Conservation (phyloP, 2,797 vertebrate genomes). For the Zonotrichia albicollis region DNA sequence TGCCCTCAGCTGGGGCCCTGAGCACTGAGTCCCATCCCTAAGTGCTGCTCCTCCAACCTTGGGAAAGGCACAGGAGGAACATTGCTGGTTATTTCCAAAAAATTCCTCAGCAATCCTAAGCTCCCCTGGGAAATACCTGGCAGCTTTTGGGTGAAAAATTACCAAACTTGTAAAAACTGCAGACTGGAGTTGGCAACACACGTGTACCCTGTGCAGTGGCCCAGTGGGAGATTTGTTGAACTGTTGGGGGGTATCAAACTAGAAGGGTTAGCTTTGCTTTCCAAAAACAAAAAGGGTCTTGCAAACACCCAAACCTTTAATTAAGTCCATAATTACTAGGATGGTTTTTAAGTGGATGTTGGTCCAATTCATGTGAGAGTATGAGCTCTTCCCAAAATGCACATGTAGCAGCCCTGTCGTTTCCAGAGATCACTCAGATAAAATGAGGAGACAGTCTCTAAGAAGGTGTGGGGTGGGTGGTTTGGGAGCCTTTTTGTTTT, state of each 20-base stretch:
- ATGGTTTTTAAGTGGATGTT: not conserved
- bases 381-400: not conserved
- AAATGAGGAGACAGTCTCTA: not conserved
- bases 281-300: not conserved
- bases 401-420: fast-evolving
- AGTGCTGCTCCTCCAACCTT: not conserved
- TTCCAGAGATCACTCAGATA: not conserved
- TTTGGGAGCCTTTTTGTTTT: not conserved
- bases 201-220: fast-evolving
- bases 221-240: not conserved
- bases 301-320: not conserved
- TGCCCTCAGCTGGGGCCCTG: not conserved
- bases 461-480: not conserved
- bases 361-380: not conserved
- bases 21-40: not conserved
- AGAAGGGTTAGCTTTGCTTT: not conserved
- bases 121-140: not conserved
- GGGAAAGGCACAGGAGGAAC: not conserved
- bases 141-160: not conserved
- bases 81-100: not conserved
- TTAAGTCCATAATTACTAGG: not conserved
- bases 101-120: not conserved
- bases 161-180: not conserved
- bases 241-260: not conserved
- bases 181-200: not conserved